Evolutionary conservation across 2,888 invertebrate species (phyloP), one percentile per base, ranked within the genome.

Genomic region (Clistopyga incitator): DNA sequence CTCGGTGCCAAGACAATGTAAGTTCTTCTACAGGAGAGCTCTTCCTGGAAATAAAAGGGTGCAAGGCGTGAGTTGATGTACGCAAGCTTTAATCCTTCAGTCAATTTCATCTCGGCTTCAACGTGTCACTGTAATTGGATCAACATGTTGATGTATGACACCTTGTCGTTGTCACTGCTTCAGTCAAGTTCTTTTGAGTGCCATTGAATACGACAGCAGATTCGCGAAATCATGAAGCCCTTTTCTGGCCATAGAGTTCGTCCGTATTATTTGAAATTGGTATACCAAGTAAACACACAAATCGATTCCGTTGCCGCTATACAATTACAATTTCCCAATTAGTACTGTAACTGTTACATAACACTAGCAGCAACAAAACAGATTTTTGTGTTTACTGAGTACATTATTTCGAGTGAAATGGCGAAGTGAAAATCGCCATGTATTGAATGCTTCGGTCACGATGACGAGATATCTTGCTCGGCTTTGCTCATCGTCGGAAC

Each of bases 1-100:
- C 52, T 52, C 10, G 20, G 52, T 52, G 75, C 78, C 61, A 68
- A 78, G 87, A 88, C 89, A 90, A 91, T 20, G 89, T 91, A 90
- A 88, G 88, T n/a, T n/a, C n/a, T n/a, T n/a, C n/a, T n/a, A n/a
- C 90, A 89, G 34, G 29, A 59, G 34, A 11, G n/a, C 29, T 20
- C 18, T 38, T 15, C 38, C 6, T 15, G 29, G 18, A 10, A 8
- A 38, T 34, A 38, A 34, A 34, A n/a, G 38, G 18, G 38, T 15
- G n/a, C 4, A 34, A 6, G 61, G 61, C 2, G 1, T 61, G 18
- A 25, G 25, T n/a, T 25, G 15, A 56, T 56, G 56, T 25, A 56
- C 11, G 56, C 56, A 25, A 56, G 23, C 56, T 25, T 11, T 25
- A 13, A 25, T 6, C 11, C 11, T 25, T 1, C 25, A 25, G 25